Evolutionary conservation across 1,140 invertebrate genomes (phyloP), one percentile per base, ranked within the genome.

Genomic region (Orius insidiosus): DNA sequence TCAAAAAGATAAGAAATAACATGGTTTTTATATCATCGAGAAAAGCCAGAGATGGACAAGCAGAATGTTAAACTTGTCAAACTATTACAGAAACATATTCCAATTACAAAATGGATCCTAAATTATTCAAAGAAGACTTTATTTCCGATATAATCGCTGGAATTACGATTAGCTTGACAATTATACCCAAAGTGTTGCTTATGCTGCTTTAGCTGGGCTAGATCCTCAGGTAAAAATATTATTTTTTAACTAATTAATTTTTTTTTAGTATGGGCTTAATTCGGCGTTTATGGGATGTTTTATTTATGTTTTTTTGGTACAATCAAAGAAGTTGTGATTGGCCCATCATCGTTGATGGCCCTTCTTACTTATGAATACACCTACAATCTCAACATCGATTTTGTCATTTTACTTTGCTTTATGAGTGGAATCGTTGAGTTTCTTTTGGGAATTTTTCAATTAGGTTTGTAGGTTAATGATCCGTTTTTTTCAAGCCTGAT

Each of bases 241-340:
- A 44, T 16, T 24, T 44, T 3, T 6, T 6, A 44, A 36, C 3
- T 4, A 36, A 14, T 10, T 43, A 14, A 24, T 5, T 43, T 9
- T 6, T n/a, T 51, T 45, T 9, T 61, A 76, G 81, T 85, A 64
- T 73, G 80, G 80, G 1, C 60, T 83, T 2, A 81, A 82, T 52
- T 74, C 78, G 1, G 70, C 76, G 4, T 78, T 80, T 54, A 66
- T 80, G 58, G 78, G 77, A 9, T 70, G 80, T 51, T 85, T 94
- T 54, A 64, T 93, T 11, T 96, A 96, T 60, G 68, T 33, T 60
- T 92, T 46, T 76, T 97, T 54, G 92, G 90, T 4, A 88, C 85
- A 0, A 79, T 88, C 38, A 87, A 80, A 59, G 83, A 94, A 66
- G 80, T 94, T 2, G 89, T 85, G 0, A 86, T 93, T 50, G 87